Evolutionary conservation across 2,797 vertebrate genomes (phyloP).

Genomic region (Carapus acus): DNA sequence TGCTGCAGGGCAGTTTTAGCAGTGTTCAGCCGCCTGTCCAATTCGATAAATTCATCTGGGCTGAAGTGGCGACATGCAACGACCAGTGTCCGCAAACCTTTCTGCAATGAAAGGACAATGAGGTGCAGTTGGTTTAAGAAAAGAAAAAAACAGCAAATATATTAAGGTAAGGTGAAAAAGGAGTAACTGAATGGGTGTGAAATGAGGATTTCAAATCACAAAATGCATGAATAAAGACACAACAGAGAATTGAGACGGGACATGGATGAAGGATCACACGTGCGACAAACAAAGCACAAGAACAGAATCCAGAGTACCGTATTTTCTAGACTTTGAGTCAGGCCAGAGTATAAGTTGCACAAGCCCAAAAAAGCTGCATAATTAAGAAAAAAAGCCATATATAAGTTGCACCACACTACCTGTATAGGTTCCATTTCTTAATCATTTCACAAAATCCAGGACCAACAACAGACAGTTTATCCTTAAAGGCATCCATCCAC

Average conservation of each 20-base stretch:
- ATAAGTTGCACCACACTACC: too few relatives aligned
- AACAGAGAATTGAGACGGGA: neutral
- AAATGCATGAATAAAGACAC: neutral
- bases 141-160: neutral
- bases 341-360: too few relatives aligned
- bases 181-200: neutral
- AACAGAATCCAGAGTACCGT: too few relatives aligned
- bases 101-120: slow-evolving; percentile 63
- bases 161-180: neutral
- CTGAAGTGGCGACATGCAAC: slow-evolving; percentile 88
- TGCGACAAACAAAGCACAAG: too few relatives aligned
- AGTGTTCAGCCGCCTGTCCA: slow-evolving; percentile 77
- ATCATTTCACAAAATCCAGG: too few relatives aligned
- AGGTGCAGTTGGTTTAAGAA: neutral
- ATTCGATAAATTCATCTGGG: slow-evolving; percentile 80
- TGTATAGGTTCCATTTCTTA: too few relatives aligned
- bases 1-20: slow-evolving; percentile 93
- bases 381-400: too few relatives aligned
- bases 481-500: too few relatives aligned
- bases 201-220: neutral
- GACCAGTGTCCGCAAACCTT: slow-evolving; percentile 93
- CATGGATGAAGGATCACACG: too few relatives aligned
- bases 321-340: too few relatives aligned
- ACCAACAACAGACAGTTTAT: too few relatives aligned
- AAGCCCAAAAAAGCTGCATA: too few relatives aligned